A percentile compares a stretch with the other conserved stretches of the same genome.
Evolutionary conservation across 2,113 vertebrate genomes (phyloP).

Genomic region (Ciconia maguari): DNA sequence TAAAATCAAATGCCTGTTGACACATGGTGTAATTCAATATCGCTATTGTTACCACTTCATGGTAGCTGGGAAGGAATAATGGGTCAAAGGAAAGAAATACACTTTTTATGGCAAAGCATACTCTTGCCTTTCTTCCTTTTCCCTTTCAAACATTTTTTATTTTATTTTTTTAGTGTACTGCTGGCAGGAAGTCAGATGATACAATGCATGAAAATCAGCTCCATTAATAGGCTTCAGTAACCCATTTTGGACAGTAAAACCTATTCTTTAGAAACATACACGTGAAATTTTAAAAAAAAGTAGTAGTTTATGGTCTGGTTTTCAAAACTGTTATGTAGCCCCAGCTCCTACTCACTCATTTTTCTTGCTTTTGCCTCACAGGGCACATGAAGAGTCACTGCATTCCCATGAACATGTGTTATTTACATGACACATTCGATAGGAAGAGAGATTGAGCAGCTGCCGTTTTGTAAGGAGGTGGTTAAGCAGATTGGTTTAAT

Average conservation of each 20-base stretch:
- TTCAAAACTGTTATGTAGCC: not conserved
- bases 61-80: not conserved
- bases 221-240: not conserved
- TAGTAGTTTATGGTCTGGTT: not conserved
- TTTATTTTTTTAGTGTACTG: not conserved
- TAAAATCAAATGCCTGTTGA: not conserved
- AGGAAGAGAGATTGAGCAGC: not conserved
- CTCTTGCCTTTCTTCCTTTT: not conserved
- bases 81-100: not conserved
- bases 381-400: not conserved
- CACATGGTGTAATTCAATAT: not conserved
- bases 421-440: not conserved
- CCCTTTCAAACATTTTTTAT: not conserved
- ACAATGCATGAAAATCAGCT: not conserved
- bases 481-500: not conserved
- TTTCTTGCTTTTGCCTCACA: not conserved
- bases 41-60: not conserved
- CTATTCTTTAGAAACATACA: not conserved
- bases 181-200: not conserved
- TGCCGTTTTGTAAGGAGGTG: not conserved
- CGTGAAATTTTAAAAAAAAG: not conserved
- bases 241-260: not conserved
- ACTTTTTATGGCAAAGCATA: not conserved
- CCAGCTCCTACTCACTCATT: not conserved
- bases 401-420: not conserved